These are phyloP conservation scores for Pammene fasciana DNA, from an alignment of 2,888 invertebrate species.

Conservation along the genomic window DNA sequence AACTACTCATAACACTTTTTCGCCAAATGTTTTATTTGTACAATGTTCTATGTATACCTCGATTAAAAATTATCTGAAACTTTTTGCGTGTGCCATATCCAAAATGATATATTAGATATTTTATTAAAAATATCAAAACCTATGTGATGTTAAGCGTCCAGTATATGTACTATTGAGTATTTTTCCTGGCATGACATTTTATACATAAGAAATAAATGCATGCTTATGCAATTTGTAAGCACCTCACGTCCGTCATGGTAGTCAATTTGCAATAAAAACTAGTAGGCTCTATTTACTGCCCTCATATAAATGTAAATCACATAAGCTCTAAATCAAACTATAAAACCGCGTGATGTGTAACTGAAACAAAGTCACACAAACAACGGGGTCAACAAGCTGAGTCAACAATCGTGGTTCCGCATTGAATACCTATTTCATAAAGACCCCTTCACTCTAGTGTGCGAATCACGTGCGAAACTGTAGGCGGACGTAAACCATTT, in stretches of 20 bases:
- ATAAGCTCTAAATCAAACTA: conserved; percentile 17
- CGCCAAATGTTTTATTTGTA: neutral
- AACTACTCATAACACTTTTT: neutral
- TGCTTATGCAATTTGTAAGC: neutral
- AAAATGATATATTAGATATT: no score
- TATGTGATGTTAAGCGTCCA: no score
- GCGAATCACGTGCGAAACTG: neutral
- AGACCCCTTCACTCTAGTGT: neutral
- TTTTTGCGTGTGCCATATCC: no score
- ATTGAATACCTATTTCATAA: conserved; percentile 12
- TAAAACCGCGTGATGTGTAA: conserved; percentile 21
- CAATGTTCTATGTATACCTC: no score
- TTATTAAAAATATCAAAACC: no score
- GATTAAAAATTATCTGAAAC: no score
- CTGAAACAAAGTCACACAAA: conserved; percentile 22
- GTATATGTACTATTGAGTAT: no score
- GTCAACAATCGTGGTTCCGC: conserved; percentile 22
- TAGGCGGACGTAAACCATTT: neutral
- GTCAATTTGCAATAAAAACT: neutral
- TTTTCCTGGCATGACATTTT: no score
- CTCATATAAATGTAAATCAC: conserved; percentile 8
- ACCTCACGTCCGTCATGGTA: neutral
- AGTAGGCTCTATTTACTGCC: neutral
- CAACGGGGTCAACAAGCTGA: conserved; percentile 15
- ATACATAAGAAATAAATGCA: neutral